These are phyloP conservation scores for Crotophaga sulcirostris DNA, from an alignment of 2,113 vertebrate genomes.

Conservation along the genomic window DNA sequence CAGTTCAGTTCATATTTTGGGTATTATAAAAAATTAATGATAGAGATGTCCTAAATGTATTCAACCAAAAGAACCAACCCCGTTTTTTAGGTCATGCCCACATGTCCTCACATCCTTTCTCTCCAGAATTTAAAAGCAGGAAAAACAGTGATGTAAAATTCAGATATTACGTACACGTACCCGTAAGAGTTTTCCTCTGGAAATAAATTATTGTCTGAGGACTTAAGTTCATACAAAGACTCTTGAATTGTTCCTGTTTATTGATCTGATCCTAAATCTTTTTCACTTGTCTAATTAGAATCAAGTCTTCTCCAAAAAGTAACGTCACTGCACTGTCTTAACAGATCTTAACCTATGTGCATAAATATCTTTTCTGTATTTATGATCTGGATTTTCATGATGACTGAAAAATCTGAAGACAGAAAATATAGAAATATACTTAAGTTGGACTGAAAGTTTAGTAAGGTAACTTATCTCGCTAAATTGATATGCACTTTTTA, in stretches of 20 bases:
- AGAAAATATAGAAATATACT: background rate
- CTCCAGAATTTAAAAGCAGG: background rate
- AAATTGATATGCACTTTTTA: rapidly evolving
- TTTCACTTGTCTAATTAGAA: background rate
- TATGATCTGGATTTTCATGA: background rate
- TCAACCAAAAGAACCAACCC: background rate
- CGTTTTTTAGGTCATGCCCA: background rate
- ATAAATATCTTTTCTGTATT: background rate
- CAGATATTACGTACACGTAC: background rate
- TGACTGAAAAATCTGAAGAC: background rate
- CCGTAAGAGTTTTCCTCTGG: background rate
- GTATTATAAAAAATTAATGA: background rate
- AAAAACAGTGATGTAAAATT: background rate
- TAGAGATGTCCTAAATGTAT: background rate
- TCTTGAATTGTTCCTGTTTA: background rate
- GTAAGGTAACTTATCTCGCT: background rate
- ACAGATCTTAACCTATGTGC: background rate
- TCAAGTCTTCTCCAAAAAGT: background rate
- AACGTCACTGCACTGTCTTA: background rate
- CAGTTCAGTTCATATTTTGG: background rate
- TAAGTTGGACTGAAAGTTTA: background rate
- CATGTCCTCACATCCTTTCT: rapidly evolving
- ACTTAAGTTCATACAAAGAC: background rate
- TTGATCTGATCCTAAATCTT: background rate
- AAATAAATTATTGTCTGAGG: background rate